phyloP scores from a whole-genome alignment of 2,888 invertebrate genomes.

The Tuta absoluta region DNA sequence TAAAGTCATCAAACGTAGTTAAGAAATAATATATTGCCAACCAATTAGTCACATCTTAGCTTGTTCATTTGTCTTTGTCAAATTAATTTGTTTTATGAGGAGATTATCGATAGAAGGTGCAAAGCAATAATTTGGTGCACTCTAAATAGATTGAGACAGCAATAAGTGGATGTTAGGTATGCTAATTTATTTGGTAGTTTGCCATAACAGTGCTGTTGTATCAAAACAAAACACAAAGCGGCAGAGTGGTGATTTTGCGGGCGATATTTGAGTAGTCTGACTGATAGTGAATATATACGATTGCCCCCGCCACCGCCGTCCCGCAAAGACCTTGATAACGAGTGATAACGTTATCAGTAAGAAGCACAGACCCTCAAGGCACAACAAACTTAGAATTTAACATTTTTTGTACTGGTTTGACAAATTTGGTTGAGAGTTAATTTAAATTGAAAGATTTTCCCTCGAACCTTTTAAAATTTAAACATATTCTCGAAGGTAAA shows the following conservation, averaged over 20 bases:
- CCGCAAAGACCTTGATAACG: constrained; percentile 55
- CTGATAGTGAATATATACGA: constrained; percentile 32
- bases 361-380: constrained; percentile 52
- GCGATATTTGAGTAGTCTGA: constrained; percentile 23
- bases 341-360: constrained; percentile 52
- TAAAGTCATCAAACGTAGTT: constrained; percentile 6
- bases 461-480: background rate
- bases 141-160: too few species aligned
- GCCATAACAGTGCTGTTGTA: background rate
- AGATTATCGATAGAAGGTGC: background rate
- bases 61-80: constrained; percentile 2
- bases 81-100: constrained; percentile 13
- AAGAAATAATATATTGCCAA: background rate
- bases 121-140: too few species aligned
- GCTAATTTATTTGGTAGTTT: background rate
- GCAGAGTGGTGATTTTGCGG: constrained; percentile 9
- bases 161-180: too few species aligned
- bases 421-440: background rate
- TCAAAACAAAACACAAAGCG: constrained; percentile 12
- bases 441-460: too few species aligned
- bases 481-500: background rate
- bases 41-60: background rate
- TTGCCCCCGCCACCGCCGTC: constrained; percentile 38
- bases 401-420: background rate
- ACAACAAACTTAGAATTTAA: constrained; percentile 42